These are phyloP conservation scores for Furcula furcula DNA, from an alignment of 2,888 invertebrate species.

Conservation along the genomic window DNA sequence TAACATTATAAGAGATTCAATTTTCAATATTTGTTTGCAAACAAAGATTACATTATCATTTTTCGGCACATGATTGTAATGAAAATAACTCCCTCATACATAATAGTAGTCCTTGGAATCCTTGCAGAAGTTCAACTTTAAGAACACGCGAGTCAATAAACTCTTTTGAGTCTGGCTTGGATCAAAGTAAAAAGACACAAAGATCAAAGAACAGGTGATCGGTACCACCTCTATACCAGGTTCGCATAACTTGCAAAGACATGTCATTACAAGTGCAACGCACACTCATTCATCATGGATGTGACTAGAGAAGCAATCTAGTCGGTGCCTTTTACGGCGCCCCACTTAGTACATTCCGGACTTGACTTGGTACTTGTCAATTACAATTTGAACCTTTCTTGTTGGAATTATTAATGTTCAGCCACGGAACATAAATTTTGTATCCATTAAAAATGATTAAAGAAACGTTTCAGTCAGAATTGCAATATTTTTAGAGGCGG, in stretches of 20 bases:
- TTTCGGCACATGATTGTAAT: no score
- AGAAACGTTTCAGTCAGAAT: no score
- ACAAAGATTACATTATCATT: no score
- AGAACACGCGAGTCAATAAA: neutral
- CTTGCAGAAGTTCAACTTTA: no score
- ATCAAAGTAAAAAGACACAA: slow-evolving; percentile 17
- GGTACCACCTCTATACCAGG: slow-evolving; percentile 50
- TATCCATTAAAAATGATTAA: no score
- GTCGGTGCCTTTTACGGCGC: slow-evolving; percentile 20
- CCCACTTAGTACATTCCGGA: slow-evolving; percentile 1
- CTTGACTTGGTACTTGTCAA: neutral
- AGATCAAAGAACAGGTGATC: slow-evolving; percentile 55
- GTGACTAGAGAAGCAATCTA: slow-evolving; percentile 25
- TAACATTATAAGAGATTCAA: slow-evolving; percentile 23
- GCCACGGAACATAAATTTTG: no score
- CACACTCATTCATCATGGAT: slow-evolving; percentile 8
- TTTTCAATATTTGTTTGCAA: slow-evolving; percentile 1
- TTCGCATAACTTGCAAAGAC: slow-evolving; percentile 37
- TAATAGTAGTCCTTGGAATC: no score
- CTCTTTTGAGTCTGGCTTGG: slow-evolving; percentile 3
- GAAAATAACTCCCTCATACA: no score
- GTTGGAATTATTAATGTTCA: neutral
- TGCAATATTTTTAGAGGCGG: no score
- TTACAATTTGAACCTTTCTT: neutral
- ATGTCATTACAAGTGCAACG: slow-evolving; percentile 13